Evolutionary conservation across 37 sponge, comb jelly and placozoan species (phyloP).

Genomic region (Amphimedon queenslandica): DNA sequence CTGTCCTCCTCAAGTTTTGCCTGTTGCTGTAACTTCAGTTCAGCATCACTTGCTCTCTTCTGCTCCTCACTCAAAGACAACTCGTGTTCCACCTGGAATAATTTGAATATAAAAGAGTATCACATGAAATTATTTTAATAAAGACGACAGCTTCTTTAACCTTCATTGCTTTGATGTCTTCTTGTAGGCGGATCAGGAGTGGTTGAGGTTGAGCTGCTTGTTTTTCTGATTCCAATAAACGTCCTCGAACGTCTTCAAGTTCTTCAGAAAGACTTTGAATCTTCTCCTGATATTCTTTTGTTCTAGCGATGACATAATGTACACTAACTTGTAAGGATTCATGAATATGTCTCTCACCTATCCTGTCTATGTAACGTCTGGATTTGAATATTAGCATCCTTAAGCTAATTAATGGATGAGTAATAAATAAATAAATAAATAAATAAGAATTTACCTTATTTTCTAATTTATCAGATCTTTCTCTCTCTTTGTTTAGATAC

Average conservation of each 20-base stretch:
- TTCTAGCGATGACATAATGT: slow-evolving; percentile 7
- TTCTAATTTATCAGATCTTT: slow-evolving; percentile 21
- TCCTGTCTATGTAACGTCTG: not conserved
- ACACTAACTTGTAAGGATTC: not conserved
- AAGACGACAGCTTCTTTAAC: not conserved
- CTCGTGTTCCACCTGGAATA: slow-evolving; percentile 27
- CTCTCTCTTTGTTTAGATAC: slow-evolving; percentile 53
- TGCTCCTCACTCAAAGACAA: slow-evolving; percentile 28
- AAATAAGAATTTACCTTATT: slow-evolving; percentile 40
- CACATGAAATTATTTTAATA: slow-evolving; percentile 3
- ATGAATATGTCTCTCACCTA: slow-evolving; percentile 2
- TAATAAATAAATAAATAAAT: not conserved
- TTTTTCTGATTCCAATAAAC: slow-evolving; percentile 17
- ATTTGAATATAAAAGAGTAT: slow-evolving; percentile 11
- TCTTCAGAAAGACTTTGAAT: slow-evolving; percentile 18
- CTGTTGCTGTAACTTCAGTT: slow-evolving; percentile 22
- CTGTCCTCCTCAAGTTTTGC: slow-evolving; percentile 54
- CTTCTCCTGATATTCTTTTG: slow-evolving; percentile 26
- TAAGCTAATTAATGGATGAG: slow-evolving; percentile 1
- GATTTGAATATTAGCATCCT: not conserved
- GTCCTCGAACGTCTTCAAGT: slow-evolving; percentile 23
- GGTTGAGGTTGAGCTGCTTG: slow-evolving; percentile 19
- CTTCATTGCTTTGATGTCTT: slow-evolving; percentile 33
- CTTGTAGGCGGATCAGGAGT: slow-evolving; percentile 25
- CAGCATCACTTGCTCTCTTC: slow-evolving; percentile 37